phyloP scores from a whole-genome alignment of 1,140 invertebrate genomes.

The Oscheius sp. region DNA sequence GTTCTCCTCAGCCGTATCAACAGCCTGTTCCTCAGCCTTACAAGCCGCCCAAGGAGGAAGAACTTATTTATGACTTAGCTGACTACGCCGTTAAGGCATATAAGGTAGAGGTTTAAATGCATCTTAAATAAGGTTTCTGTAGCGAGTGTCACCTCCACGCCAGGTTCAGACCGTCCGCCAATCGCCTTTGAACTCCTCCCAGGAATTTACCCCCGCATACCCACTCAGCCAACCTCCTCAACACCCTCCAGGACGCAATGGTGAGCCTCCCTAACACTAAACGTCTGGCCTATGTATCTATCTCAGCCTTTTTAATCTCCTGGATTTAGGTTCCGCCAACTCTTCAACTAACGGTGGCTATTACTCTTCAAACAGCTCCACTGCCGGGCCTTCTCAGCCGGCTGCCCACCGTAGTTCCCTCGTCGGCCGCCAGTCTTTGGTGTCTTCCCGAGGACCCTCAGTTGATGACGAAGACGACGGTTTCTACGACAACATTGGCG shows the following conservation, averaged over 20 bases:
- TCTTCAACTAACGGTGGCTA: conserved; percentile 34
- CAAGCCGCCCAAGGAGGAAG: not conserved
- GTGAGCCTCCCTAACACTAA: too few species aligned
- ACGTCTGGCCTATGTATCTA: too few species aligned
- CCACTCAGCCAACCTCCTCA: conserved; percentile 35
- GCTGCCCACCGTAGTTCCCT: conserved; percentile 14
- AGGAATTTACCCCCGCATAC: conserved; percentile 26
- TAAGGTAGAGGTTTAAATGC: not conserved
- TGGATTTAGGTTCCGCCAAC: too few species aligned
- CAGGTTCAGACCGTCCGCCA: conserved; percentile 9
- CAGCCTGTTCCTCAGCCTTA: conserved; percentile 7
- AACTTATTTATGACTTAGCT: conserved; percentile 1
- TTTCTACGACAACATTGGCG: conserved; percentile 54
- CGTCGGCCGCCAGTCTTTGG: conserved; percentile 28
- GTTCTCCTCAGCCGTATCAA: conserved; percentile 19
- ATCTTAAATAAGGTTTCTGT: conserved; percentile 14
- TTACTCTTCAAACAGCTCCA: conserved; percentile 38
- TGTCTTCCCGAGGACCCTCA: conserved; percentile 31
- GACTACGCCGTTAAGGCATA: conserved; percentile 18
- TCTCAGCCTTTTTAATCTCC: too few species aligned
- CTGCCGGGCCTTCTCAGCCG: conserved; percentile 23
- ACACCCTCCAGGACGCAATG: conserved; percentile 26
- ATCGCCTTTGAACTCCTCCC: conserved; percentile 12
- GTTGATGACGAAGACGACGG: conserved; percentile 55
- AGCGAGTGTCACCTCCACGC: conserved; percentile 7